Conservation (phyloP, 2,797 vertebrate species). For the Esox lucius region DNA sequence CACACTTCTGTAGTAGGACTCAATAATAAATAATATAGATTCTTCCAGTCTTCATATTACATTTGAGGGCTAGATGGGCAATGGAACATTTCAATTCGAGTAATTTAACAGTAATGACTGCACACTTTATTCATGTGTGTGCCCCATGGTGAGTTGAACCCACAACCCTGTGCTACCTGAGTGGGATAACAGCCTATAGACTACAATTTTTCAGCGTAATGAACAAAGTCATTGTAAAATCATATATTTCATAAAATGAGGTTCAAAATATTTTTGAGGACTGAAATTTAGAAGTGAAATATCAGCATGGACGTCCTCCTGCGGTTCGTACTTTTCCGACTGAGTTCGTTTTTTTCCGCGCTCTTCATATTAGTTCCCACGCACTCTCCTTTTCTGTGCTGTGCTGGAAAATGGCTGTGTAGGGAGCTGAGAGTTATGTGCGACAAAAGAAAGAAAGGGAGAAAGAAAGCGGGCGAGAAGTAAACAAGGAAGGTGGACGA, state of each 20-base stretch:
- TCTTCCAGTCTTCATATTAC: background rate
- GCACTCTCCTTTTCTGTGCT: slow-evolving; percentile 59
- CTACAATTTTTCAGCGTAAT: too few relatives aligned
- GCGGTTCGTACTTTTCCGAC: slow-evolving; percentile 64
- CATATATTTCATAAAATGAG: background rate
- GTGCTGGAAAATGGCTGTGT: slow-evolving; percentile 80
- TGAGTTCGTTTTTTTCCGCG: slow-evolving; percentile 61
- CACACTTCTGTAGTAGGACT: background rate
- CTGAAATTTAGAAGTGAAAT: background rate
- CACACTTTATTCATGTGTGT: too few relatives aligned
- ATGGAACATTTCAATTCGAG: background rate
- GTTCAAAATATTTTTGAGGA: background rate
- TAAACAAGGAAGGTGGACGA: slow-evolving; percentile 16
- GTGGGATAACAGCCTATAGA: too few relatives aligned
- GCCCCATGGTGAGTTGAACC: too few relatives aligned
- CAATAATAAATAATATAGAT: background rate
- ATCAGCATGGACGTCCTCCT: background rate
- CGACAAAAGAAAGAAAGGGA: slow-evolving; percentile 57
- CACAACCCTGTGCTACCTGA: too few relatives aligned
- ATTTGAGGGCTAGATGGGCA: too few relatives aligned
- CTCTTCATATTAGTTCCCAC: slow-evolving; percentile 64
- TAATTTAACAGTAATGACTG: too few relatives aligned
- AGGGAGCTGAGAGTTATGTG: slow-evolving; percentile 64
- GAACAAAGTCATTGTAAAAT: too few relatives aligned
- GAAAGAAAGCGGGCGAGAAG: slow-evolving; percentile 36